Base-by-base conservation (phyloP, 1,140 invertebrate species). In the Bombus haemorrhoidalis region DNA sequence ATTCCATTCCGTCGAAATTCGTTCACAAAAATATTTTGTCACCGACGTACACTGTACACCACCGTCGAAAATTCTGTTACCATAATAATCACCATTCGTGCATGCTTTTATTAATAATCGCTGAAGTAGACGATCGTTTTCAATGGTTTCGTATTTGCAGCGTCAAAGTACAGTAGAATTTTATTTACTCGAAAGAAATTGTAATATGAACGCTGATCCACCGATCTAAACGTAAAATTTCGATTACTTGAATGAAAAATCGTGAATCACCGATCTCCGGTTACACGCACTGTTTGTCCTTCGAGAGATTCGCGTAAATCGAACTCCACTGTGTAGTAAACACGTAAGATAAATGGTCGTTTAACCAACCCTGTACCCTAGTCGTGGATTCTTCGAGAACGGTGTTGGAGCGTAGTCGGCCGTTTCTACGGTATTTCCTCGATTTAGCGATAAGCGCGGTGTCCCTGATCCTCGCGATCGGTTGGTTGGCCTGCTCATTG, bases 361-460 rank as follows among this genome's bases (percentile, higher is more conserved):
- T 39, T 28, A 34, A 6, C 4, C 25, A 28, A 47, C 10, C 22
- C 34, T 62, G 25, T 39, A 18, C 13, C 15, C 62, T 39, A 64
- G 74, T 81, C 71, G 18, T 6, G 39, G 34, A 53, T 53, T 53
- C 47, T 22, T 59, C n/a, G 37, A 57, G 69, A 68, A 86, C 57
- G 74, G 73, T 4, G 15, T 53, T 69, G 1, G 74, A 77, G n/a
- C 74, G 32, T 80, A 41, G 47, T 59, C 76, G 64, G 66, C 59
- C 74, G 71, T 68, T 53, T 87, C 39, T 80, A 80, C 75, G 71
- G 83, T 78, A 84, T 74, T 85, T 85, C 25, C 82, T 59, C 76
- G 82, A 85, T 87, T 75, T 66, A 74, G 28, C 62, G 71, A 87
- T 85, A 85, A 85, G 39, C 59, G 47, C 18, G 5, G 34, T 73